Conservation (phyloP, 2,113 vertebrate genomes). For the Stomatorhinus ivindoensis region DNA sequence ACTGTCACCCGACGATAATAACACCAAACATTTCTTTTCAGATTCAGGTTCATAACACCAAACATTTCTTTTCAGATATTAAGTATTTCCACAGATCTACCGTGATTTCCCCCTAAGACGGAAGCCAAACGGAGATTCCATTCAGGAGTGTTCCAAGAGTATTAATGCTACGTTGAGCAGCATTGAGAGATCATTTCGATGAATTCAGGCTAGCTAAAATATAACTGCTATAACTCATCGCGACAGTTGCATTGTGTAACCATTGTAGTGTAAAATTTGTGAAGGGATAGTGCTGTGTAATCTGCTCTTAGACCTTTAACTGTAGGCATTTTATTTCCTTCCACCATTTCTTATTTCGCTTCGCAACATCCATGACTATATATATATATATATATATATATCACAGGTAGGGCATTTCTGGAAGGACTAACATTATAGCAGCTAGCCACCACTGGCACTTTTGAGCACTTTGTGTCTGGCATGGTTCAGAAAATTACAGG, state of each 20-base stretch:
- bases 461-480: not conserved
- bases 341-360: not conserved
- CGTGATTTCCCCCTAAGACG: not conserved
- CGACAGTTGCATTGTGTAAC: not conserved
- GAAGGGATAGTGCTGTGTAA: not conserved
- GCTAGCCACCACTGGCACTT: not conserved
- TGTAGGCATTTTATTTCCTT: not conserved
- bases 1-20: not conserved
- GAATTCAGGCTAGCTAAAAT: not conserved
- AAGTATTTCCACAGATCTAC: not conserved
- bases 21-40: not conserved
- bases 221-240: not conserved
- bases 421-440: not conserved
- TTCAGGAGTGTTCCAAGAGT: not conserved
- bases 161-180: not conserved
- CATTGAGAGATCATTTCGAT: not conserved
- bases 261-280: not conserved
- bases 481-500: not conserved
- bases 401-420: not conserved
- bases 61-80: not conserved
- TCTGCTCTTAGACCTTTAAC: not conserved
- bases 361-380: not conserved
- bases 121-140: not conserved
- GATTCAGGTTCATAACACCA: no score
- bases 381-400: no score